These are phyloP conservation scores for Equus quagga DNA, from an alignment of 2,113 vertebrate species.

Conservation along the genomic window DNA sequence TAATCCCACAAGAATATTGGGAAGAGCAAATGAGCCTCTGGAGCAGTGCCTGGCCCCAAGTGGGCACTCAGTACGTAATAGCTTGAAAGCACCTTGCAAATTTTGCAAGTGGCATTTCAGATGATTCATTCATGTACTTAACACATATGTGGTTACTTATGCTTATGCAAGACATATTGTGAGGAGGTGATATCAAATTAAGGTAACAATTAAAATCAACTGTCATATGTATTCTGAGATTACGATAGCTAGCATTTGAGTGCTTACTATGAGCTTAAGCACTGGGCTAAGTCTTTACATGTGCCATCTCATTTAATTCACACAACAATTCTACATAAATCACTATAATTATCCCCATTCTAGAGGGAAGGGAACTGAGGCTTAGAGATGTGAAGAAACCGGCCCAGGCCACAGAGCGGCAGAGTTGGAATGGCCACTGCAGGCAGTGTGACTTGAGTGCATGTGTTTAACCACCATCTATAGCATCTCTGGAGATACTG, in stretches of 20 bases:
- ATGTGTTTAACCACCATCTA: not conserved
- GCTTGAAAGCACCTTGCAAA: not conserved
- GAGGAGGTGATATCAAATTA: not conserved
- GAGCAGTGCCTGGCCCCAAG: not conserved
- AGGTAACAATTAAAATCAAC: not conserved
- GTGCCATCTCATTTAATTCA: not conserved
- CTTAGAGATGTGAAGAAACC: not conserved
- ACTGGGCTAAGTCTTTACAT: not conserved
- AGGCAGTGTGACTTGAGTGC: not conserved
- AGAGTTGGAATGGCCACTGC: not conserved
- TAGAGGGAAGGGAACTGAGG: not conserved
- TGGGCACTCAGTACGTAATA: not conserved
- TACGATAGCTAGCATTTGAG: not conserved
- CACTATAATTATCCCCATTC: not conserved
- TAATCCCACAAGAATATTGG: not conserved
- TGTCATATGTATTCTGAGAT: not conserved
- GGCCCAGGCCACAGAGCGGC: not conserved
- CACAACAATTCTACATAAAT: not conserved
- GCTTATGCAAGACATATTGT: not conserved
- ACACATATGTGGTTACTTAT: not conserved
- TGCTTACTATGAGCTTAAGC: not conserved
- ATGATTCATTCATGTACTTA: not conserved
- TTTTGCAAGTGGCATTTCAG: not conserved
- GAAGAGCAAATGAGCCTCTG: not conserved
- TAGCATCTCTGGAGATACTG: fast-evolving